phyloP scores from a whole-genome alignment of 2,888 invertebrate genomes.

The Tetranychus piercei region DNA sequence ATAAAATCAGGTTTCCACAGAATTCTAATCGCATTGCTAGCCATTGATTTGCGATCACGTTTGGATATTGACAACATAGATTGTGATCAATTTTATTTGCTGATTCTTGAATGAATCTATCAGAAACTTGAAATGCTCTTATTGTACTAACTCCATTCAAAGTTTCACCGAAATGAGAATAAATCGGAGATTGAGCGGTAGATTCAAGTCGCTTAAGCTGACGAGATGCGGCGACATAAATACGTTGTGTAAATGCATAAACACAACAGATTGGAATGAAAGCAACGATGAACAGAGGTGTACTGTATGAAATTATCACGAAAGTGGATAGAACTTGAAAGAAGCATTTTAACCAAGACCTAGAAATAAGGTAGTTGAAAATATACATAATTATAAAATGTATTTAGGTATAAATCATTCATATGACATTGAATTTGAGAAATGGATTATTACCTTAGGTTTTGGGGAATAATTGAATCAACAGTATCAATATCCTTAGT shows the following conservation, averaged over 20 bases:
- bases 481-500: constrained; percentile 48
- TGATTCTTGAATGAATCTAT: constrained; percentile 68
- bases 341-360: constrained; percentile 2
- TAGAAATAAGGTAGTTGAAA: not conserved
- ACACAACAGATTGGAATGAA: constrained; percentile 50
- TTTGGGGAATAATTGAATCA: constrained; percentile 47
- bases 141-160: constrained; percentile 62
- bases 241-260: constrained; percentile 48
- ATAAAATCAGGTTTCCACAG: constrained; percentile 84
- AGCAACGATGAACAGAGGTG: constrained; percentile 54
- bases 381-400: not conserved
- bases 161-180: constrained; percentile 88
- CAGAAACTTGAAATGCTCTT: constrained; percentile 59
- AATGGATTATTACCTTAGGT: not conserved
- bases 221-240: constrained; percentile 34
- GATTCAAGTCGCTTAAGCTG: constrained; percentile 85
- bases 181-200: constrained; percentile 81
- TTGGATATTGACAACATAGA: constrained; percentile 78
- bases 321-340: not conserved
- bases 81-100: constrained; percentile 76
- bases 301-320: constrained; percentile 30
- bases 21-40: constrained; percentile 82
- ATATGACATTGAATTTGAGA: no score
- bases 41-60: constrained; percentile 79
- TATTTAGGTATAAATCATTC: no score